Evolutionary conservation across 37 sponge, comb jelly and placozoan species (phyloP).

Genomic region (Beroe forskalii): DNA sequence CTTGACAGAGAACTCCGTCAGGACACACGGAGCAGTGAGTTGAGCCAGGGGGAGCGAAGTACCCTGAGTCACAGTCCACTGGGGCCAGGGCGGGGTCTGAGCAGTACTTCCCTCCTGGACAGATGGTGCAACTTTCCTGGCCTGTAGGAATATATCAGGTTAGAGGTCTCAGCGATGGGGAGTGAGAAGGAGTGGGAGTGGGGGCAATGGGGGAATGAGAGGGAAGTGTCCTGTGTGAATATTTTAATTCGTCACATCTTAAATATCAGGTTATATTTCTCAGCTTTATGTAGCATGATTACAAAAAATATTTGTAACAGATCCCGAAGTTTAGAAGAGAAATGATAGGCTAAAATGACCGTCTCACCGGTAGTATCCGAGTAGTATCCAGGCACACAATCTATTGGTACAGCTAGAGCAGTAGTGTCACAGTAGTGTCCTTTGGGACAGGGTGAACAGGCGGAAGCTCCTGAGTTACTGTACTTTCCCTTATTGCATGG

Average conservation of each 20-base stretch:
- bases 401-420: background rate
- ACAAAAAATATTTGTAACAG: too few relatives aligned
- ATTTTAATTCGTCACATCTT: too few relatives aligned
- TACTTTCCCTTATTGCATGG: background rate
- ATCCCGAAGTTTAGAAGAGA: too few relatives aligned
- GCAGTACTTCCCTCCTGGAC: background rate
- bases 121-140: background rate
- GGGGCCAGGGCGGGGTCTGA: background rate
- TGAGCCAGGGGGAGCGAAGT: background rate
- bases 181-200: too few relatives aligned
- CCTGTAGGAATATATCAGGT: background rate
- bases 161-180: background rate
- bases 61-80: background rate
- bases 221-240: background rate
- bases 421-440: slow-evolving; percentile 39
- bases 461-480: background rate
- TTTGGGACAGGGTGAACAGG: background rate
- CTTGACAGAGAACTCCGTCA: background rate
- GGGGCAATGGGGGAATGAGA: background rate
- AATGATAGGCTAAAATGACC: background rate
- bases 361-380: background rate
- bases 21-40: background rate
- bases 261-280: too few relatives aligned
- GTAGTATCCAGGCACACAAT: slow-evolving; percentile 8
- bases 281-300: too few relatives aligned